Base-by-base conservation (phyloP, 2,888 invertebrate species). In the Opisthograptis luteolata region DNA sequence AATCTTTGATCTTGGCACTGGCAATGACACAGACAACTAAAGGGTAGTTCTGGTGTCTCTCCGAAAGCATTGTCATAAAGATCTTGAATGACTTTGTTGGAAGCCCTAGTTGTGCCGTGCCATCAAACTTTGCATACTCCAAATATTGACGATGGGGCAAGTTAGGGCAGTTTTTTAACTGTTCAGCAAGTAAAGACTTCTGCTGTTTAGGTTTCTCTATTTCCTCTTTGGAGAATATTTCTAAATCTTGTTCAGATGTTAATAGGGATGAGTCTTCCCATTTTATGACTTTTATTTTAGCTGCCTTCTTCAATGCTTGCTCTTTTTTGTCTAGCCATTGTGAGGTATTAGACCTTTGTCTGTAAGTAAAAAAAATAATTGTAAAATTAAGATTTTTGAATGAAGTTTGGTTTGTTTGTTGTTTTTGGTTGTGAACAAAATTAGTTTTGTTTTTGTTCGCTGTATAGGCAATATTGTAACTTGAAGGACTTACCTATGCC, bases 41-140 rank as follows among this genome's bases (percentile, higher is more conserved):
- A 0, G 98, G 98, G 85, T 96, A 97, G 62, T 94, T 94, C 58
- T 96, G 93, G 57, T 96, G 94, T 45, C 94, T 94, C 55, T 94
- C 94, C 0, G 96, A 93, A 17, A 97, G 87, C 95, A 98, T 96
- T 37, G 96, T 96, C 78, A 98, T 92, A 74, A 96, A 98, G 59
- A 99, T 98, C 73, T 95, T 95, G 70, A 97, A 97, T 60, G 95
- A 95, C 78, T 96, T 96, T 0, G 94, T 95, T 13, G 95, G 93
- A 37, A 95, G 89, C 15, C 95, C 95, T 44, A 95, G 91, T 79
- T 96, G 96, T 22, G 95, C 94, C 51, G 94, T 95, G 55, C 98
- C 98, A 90, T 98, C 98, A 82, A 96, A 98, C 83, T 95, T 96
- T 2, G 97, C 96, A 91, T 95, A 99, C 70, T 96, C 96, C 55